Evolutionary conservation across 2,797 vertebrate genomes (phyloP).

Genomic region (Vipera ursinii): DNA sequence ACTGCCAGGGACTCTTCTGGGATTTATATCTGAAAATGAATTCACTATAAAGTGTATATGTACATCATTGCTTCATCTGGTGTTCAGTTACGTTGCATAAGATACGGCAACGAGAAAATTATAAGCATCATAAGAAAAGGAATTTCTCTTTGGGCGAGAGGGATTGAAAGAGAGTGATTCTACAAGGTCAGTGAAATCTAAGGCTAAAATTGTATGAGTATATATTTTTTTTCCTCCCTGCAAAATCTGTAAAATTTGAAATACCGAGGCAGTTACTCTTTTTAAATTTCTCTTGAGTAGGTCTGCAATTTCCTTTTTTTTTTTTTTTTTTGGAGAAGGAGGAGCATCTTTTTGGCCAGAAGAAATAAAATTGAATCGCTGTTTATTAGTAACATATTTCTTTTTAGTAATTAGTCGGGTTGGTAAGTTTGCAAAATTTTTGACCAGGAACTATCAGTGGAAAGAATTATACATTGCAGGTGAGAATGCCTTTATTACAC

Average conservation of each 20-base stretch:
- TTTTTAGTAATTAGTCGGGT: background rate
- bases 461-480: background rate
- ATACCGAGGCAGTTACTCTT: background rate
- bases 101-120: background rate
- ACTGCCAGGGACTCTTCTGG: background rate
- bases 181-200: background rate
- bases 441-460: background rate
- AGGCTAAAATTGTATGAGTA: background rate
- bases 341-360: background rate
- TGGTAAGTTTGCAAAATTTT: background rate
- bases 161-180: background rate
- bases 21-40: background rate
- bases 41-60: background rate
- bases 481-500: background rate
- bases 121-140: background rate
- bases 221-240: background rate
- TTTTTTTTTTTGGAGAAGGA: background rate
- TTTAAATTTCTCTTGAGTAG: background rate
- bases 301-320: background rate
- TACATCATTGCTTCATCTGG: background rate
- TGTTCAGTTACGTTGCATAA: background rate
- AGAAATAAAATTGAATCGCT: background rate
- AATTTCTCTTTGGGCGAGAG: background rate
- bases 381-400: background rate
- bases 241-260: background rate